Evolutionary conservation across 2,113 vertebrate genomes (phyloP).

Genomic region (Rhodinocichla rosea): DNA sequence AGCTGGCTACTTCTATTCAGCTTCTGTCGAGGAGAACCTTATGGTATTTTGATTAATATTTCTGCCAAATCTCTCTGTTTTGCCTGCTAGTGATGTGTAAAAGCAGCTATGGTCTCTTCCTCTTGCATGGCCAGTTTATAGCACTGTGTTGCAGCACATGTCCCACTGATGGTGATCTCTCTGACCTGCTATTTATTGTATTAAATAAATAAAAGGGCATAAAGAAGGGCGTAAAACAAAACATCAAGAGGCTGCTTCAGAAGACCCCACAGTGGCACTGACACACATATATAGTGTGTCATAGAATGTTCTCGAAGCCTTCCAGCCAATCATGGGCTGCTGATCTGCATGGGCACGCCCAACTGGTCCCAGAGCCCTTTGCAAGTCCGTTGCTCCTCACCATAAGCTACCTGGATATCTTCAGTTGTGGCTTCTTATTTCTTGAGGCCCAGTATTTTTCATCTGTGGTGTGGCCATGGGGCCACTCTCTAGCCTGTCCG

Average conservation of each 20-base stretch:
- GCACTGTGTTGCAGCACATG: background rate
- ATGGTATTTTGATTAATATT: background rate
- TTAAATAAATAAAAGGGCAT: no score
- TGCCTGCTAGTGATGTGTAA: background rate
- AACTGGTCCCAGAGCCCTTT: background rate
- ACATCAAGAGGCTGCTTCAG: no score
- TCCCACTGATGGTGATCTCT: background rate
- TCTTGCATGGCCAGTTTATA: background rate
- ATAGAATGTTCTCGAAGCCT: background rate
- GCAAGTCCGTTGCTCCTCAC: background rate
- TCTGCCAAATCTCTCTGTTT: background rate
- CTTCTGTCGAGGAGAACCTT: rapidly evolving
- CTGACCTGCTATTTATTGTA: no score
- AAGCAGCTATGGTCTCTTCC: background rate
- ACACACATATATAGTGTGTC: no score
- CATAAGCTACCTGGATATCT: background rate
- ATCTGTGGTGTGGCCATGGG: background rate
- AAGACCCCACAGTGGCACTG: no score
- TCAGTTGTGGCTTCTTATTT: background rate
- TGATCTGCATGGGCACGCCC: background rate
- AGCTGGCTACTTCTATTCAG: background rate
- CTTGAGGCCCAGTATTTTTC: background rate
- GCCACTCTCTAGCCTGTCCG: background rate
- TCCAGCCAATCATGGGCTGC: background rate
- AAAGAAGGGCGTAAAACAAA: no score